Conservation (phyloP, 2,797 vertebrate species). For the Champsocephalus esox region DNA sequence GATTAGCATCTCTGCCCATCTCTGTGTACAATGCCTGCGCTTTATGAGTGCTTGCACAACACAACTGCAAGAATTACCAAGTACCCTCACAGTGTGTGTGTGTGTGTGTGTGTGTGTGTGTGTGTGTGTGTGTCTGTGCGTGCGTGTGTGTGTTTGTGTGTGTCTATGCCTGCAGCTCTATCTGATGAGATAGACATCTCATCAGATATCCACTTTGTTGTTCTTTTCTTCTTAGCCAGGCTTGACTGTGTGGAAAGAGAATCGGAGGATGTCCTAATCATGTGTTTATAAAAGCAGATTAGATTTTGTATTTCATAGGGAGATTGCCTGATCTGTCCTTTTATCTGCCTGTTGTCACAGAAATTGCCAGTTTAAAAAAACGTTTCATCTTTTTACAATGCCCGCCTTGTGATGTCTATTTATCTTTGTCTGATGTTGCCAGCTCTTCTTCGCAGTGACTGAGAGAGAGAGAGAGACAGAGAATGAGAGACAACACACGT, state of each 20-base stretch:
- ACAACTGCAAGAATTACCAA: slow-evolving; percentile 49
- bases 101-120: too few relatives aligned
- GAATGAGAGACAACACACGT: slow-evolving; percentile 50
- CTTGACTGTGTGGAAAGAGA: slow-evolving; percentile 75
- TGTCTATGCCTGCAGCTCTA: slow-evolving; percentile 66
- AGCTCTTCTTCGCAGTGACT: slow-evolving; percentile 50
- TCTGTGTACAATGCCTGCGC: slow-evolving; percentile 53
- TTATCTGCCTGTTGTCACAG: slow-evolving; percentile 61
- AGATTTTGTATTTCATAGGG: slow-evolving; percentile 73
- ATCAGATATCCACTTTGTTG: slow-evolving; percentile 83
- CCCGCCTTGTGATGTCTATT: slow-evolving; percentile 44
- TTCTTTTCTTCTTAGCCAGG: slow-evolving; percentile 75
- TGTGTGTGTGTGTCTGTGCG: too few relatives aligned
- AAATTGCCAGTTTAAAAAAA: slow-evolving; percentile 47
- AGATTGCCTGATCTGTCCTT: slow-evolving; percentile 72
- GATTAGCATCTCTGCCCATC: slow-evolving; percentile 69
- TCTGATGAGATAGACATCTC: slow-evolving; percentile 81
- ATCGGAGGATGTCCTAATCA: slow-evolving; percentile 77
- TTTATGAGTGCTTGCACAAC: slow-evolving; percentile 55
- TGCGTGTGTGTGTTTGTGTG: too few relatives aligned
- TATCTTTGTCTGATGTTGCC: slow-evolving; percentile 55
- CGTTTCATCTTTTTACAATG: slow-evolving; percentile 45
- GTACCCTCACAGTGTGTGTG: neutral
- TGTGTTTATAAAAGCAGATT: slow-evolving; percentile 84
- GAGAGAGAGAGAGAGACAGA: slow-evolving; percentile 26